Evolutionary conservation across 2,113 vertebrate genomes (phyloP), one percentile per base, ranked within the genome.

Genomic region (Cisticola juncidis): DNA sequence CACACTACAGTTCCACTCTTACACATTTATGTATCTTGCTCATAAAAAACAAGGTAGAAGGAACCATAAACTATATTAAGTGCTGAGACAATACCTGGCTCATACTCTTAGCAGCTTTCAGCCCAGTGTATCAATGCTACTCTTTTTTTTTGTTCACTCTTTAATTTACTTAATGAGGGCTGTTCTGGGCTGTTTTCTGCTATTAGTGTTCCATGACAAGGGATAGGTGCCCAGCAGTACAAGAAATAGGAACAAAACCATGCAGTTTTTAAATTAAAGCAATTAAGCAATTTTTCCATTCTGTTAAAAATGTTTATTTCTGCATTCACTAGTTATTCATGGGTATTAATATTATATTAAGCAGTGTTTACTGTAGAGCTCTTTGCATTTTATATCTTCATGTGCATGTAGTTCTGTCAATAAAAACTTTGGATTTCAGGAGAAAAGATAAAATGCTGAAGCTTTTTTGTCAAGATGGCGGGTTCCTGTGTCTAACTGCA

Each of bases 321-420:
- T 86, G 25, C 38, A 61, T 90, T 94, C 31, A 42, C 5, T 78
- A 56, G 58, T 91, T 51, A 44, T 86, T 94, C 64, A 57, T 45
- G 56, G 71, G 47, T 66, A 88, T 95, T 91, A 91, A 71, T 70
- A 81, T 86, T 92, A 90, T n/a, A 51, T 60, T 95, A 93, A 84
- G 73, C 51, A n/a, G n/a, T 86, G 33, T 68, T 84, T 81, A 78
- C 50, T 51, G 57, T 91, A 85, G 90, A 90, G 54, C 62, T 93
- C 56, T 96, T 81, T 93, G 20, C 71, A n/a, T 66, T 91, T 88
- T 80, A 53, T 94, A 19, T 54, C 57, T 93, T 23, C 48, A 3
- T 42, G 31, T 35, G 51, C 58, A 4, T 74, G 17, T 82, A 85
- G 33, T 69, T 92, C 44, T 91, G 53, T 88, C 83, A 83, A 29